phyloP scores from a whole-genome alignment of 2,888 invertebrate species.

The Ryuthela nishihirai region DNA sequence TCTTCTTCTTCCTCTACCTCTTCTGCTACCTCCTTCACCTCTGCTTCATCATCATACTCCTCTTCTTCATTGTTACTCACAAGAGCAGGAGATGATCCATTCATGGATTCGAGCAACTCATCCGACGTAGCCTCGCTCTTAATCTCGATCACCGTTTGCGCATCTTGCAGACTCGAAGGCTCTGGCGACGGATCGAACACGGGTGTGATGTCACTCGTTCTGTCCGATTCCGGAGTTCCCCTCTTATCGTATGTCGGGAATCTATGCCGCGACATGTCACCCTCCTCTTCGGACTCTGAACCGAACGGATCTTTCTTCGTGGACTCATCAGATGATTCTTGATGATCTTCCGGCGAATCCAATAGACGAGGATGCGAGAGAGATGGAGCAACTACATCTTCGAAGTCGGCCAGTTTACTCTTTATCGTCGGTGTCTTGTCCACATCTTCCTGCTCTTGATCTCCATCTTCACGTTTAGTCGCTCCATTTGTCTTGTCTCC shows the following conservation, averaged over 20 bases:
- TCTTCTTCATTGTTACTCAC: too few species aligned
- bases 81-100: too few species aligned
- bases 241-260: conserved; percentile 5
- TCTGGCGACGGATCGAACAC: conserved; percentile 36
- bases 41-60: too few species aligned
- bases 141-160: conserved; percentile 36
- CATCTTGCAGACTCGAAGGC: conserved; percentile 35
- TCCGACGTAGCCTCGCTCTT: conserved; percentile 33
- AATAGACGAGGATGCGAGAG: too few species aligned
- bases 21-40: too few species aligned
- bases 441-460: too few species aligned
- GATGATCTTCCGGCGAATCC: conserved; percentile 23
- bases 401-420: conserved; percentile 6
- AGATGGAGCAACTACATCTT: too few species aligned
- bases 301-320: conserved; percentile 33
- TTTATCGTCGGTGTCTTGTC: neutral
- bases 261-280: conserved; percentile 21
- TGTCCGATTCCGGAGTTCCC: conserved; percentile 32
- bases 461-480: too few species aligned
- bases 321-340: conserved; percentile 39
- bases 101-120: conserved; percentile 20
- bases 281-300: conserved; percentile 24
- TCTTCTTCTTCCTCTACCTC: too few species aligned
- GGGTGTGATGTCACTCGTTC: conserved; percentile 31
- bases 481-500: too few species aligned